These are phyloP conservation scores for Trematomus bernacchii DNA, from an alignment of 2,797 vertebrate genomes.

Conservation along the genomic window DNA sequence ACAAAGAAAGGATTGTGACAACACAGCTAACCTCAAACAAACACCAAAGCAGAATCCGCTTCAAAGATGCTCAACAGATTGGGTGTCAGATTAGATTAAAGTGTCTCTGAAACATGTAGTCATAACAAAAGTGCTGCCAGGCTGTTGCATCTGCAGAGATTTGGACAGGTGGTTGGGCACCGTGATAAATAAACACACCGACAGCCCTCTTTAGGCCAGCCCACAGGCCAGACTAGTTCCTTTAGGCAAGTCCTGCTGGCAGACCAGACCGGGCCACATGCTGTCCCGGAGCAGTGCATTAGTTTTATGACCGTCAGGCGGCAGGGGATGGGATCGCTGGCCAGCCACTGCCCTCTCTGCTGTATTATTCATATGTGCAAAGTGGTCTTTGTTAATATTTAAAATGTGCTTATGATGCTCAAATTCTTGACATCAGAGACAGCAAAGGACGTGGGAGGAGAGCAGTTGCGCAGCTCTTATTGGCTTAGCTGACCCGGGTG, in stretches of 20 bases:
- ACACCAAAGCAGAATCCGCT: slow-evolving; percentile 65
- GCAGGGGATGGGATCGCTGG: slow-evolving; percentile 83
- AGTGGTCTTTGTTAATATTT: slow-evolving; percentile 92
- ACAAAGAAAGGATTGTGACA: slow-evolving; percentile 67
- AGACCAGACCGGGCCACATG: slow-evolving; percentile 63
- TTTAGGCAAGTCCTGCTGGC: slow-evolving; percentile 54
- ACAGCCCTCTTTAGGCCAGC: slow-evolving; percentile 52
- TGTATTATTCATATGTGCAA: slow-evolving; percentile 91
- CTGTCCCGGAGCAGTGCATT: slow-evolving; percentile 85
- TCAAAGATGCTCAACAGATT: slow-evolving; percentile 78
- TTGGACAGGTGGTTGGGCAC: slow-evolving; percentile 70
- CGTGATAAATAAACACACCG: slow-evolving; percentile 56
- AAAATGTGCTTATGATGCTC: slow-evolving; percentile 89
- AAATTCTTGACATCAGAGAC: slow-evolving; percentile 79
- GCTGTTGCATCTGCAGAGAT: slow-evolving; percentile 74
- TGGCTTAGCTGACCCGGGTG: slow-evolving; percentile 51
- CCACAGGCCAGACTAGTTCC: slow-evolving; percentile 49
- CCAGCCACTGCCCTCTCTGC: slow-evolving; percentile 81
- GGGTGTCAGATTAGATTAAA: slow-evolving; percentile 79
- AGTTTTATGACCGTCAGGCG: slow-evolving; percentile 84
- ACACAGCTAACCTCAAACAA: slow-evolving; percentile 64
- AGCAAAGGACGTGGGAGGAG: slow-evolving; percentile 59
- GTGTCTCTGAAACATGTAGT: slow-evolving; percentile 73
- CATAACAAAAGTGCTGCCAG: slow-evolving; percentile 74
- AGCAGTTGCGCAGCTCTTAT: slow-evolving; percentile 61